phyloP scores from a whole-genome alignment of 2,113 vertebrate species.

The Chinchilla lanigera region DNA sequence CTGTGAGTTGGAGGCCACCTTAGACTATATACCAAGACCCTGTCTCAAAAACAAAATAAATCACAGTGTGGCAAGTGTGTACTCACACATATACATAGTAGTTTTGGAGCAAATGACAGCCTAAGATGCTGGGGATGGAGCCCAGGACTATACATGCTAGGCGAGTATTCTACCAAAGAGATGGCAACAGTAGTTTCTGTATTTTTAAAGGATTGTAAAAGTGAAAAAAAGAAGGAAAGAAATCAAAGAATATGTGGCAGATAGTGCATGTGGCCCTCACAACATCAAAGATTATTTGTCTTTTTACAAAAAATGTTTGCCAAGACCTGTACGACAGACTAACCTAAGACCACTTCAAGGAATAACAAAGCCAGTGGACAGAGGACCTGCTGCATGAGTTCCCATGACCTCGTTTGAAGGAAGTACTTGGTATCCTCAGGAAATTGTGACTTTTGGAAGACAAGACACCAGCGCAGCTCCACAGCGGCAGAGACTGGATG shows the following conservation, averaged over 20 bases:
- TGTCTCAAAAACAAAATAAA: neutral
- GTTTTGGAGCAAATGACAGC: neutral
- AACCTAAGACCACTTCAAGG: too few relatives aligned
- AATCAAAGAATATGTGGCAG: neutral
- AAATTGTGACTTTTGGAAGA: neutral
- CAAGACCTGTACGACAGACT: neutral
- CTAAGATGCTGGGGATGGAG: neutral
- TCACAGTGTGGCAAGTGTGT: neutral
- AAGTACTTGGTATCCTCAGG: neutral
- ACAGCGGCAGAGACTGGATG: neutral
- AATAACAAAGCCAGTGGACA: neutral
- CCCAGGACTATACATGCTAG: too few relatives aligned
- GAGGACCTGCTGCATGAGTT: neutral
- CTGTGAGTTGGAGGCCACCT: neutral
- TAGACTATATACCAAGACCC: neutral
- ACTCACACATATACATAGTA: neutral
- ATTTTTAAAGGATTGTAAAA: neutral
- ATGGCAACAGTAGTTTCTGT: neutral
- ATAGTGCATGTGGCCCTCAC: neutral
- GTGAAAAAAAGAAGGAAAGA: neutral
- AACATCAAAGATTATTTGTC: neutral
- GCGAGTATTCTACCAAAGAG: neutral
- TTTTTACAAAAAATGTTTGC: neutral
- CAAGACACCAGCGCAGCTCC: neutral
- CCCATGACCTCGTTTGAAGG: fast-evolving